Base-by-base conservation (phyloP, 30 jellyfish, hydroid and myxozoan species). In the Hydractinia echinata region DNA sequence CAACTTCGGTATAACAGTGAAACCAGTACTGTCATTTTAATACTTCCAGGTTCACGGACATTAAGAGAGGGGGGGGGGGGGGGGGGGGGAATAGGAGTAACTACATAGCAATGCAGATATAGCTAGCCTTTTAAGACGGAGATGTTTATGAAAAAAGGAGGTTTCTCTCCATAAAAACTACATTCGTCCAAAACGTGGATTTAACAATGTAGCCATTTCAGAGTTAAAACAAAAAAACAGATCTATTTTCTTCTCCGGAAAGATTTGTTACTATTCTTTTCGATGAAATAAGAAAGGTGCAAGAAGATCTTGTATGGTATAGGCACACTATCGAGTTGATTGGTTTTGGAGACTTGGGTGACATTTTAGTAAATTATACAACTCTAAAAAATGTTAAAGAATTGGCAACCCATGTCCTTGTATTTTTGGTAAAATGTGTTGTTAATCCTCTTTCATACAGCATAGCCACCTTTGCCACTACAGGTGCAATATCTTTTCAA, bases 331-430 rank as follows among this genome's bases (percentile, higher is more conserved):
- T 1, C 44, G 44, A 30, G 44, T 30, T 30, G 76, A 76, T 76
- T 54, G 84, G 79, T 14, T 76, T 76, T 76, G 79, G 4, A 16
- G 84, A 76, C 11, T 53, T 76, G 19, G 84, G 84, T 76, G 84
- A 76, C 84, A 51, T 79, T 5, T 39, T 4, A 14, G 16, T 19
- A 8, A 19, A 76, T 53, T 76, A 51, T 76, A 5, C 84, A n/a
- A 54, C 84, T 76, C 84, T 76, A 30, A 30, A 30, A 30, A 30
- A 30, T 30, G 44, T 30, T 30, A 30, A 30, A 30, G 44, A 30
- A 30, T 30, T 30, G 44, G 44, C 44, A 0, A 30, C 44, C 44
- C 44, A 30, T 30, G 44, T 30, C 44, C 44, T 30, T 1, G 44
- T 30, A 30, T 30, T 30, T 30, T 30, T 30, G 44, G 44, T 30